phyloP scores from a whole-genome alignment of 2,888 invertebrate species.

The Xanthorhoe spadicearia region DNA sequence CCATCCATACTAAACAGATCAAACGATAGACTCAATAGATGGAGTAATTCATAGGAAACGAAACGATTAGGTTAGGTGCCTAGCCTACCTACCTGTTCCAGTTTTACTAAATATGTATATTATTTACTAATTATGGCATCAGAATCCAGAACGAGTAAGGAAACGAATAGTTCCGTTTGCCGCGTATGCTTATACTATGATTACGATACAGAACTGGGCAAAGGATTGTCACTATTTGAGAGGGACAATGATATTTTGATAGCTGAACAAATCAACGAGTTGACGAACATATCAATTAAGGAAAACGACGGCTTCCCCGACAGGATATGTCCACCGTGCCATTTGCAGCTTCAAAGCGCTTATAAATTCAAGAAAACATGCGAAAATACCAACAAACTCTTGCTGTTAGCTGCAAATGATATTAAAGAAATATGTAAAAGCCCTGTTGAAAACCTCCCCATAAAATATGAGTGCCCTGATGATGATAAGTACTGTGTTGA shows the following conservation, averaged over 20 bases:
- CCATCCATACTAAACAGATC: too few species aligned
- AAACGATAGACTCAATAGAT: too few species aligned
- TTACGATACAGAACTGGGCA: conserved; percentile 40
- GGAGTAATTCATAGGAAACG: too few species aligned
- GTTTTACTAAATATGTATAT: too few species aligned
- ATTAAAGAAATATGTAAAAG: background rate
- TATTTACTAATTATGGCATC: background rate
- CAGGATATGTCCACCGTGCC: conserved; percentile 66
- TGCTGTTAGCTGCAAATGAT: conserved; percentile 43
- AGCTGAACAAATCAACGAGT: conserved; percentile 61
- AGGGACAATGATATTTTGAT: conserved; percentile 59
- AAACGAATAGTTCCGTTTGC: conserved; percentile 54
- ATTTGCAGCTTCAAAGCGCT: conserved; percentile 64
- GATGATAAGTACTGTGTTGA: conserved; percentile 11
- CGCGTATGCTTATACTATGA: conserved; percentile 63
- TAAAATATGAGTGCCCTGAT: conserved; percentile 27
- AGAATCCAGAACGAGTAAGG: background rate
- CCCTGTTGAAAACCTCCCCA: background rate
- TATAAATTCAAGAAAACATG: conserved; percentile 69
- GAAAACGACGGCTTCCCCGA: conserved; percentile 65
- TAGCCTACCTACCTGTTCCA: too few species aligned
- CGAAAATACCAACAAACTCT: conserved; percentile 59
- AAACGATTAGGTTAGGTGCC: too few species aligned
- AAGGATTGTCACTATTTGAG: conserved; percentile 63
- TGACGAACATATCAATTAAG: conserved; percentile 64